Evolutionary conservation across 1,140 invertebrate genomes (phyloP).

Genomic region (Lordiphosa clarofinis): DNA sequence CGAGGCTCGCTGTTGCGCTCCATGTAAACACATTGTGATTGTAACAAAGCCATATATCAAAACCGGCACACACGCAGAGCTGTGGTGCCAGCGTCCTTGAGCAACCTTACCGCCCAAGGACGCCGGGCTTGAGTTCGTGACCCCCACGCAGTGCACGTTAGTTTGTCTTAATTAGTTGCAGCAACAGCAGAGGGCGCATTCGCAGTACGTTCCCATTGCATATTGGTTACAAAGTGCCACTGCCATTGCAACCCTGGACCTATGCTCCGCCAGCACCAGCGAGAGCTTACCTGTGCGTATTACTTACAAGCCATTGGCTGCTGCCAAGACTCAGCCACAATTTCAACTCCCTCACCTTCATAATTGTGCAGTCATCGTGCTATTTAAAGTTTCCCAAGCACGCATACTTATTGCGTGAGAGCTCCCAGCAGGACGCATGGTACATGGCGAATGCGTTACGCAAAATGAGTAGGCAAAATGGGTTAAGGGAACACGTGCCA

Average conservation of each 20-base stretch:
- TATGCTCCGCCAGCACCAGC: constrained; percentile 29
- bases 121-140: constrained; percentile 17
- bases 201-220: constrained; percentile 20
- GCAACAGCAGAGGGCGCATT: constrained; percentile 22
- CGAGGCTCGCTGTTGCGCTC: constrained; percentile 44
- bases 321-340: constrained; percentile 42
- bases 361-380: constrained; percentile 67
- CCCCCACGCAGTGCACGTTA: constrained; percentile 38
- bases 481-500: constrained; percentile 45
- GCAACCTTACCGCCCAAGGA: constrained; percentile 45
- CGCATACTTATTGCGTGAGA: constrained; percentile 35
- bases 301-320: constrained; percentile 73
- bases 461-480: constrained; percentile 56
- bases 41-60: constrained; percentile 70
- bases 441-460: constrained; percentile 61
- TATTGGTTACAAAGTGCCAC: constrained; percentile 39
- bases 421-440: neutral
- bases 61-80: constrained; percentile 27
- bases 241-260: constrained; percentile 21
- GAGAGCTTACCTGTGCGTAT: constrained; percentile 28
- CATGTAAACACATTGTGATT: constrained; percentile 76
- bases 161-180: constrained; percentile 74
- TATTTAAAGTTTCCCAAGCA: constrained; percentile 62
- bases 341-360: constrained; percentile 24
- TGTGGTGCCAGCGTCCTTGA: constrained; percentile 46